Evolutionary conservation across 2,888 invertebrate genomes (phyloP).

Genomic region (Lasius platythorax): DNA sequence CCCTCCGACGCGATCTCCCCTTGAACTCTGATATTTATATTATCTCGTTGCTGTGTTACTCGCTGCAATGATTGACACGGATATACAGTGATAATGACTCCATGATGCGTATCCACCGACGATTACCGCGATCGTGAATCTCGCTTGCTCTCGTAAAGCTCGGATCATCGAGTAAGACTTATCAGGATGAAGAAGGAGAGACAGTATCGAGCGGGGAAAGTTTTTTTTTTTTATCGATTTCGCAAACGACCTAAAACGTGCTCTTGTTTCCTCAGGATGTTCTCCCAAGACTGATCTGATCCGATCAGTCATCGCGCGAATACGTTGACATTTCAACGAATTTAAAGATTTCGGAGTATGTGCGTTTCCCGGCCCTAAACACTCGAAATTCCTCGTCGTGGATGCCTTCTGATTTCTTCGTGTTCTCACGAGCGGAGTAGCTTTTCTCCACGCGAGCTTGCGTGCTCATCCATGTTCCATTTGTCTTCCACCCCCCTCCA

Average conservation of each 20-base stretch:
- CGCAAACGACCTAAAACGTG: not conserved
- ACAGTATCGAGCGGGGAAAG: not conserved
- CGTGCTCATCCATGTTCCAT: constrained; percentile 47
- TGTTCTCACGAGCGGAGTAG: not conserved
- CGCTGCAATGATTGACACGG: constrained; percentile 12
- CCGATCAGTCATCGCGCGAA: not conserved
- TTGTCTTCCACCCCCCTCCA: constrained; percentile 23
- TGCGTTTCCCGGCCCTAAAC: not conserved
- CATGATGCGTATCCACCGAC: not conserved
- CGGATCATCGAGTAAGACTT: not conserved
- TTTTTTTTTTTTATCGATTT: not conserved
- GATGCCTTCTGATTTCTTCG: constrained; percentile 30
- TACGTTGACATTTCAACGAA: constrained; percentile 18
- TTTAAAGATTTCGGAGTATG: constrained; percentile 8
- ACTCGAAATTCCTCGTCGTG: constrained; percentile 17
- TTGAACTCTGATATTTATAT: constrained; percentile 53
- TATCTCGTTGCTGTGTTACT: constrained; percentile 1
- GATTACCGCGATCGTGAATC: not conserved
- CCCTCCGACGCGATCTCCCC: constrained; percentile 16
- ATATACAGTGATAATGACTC: constrained; percentile 16
- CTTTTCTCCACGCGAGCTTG: constrained; percentile 25
- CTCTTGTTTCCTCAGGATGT: not conserved
- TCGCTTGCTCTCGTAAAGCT: not conserved
- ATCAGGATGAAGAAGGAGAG: not conserved
- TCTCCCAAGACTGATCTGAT: not conserved